A percentile compares a stretch with the other conserved stretches of the same genome.
Conservation (phyloP, 2,113 vertebrate genomes). For the Lophura nycthemera region DNA sequence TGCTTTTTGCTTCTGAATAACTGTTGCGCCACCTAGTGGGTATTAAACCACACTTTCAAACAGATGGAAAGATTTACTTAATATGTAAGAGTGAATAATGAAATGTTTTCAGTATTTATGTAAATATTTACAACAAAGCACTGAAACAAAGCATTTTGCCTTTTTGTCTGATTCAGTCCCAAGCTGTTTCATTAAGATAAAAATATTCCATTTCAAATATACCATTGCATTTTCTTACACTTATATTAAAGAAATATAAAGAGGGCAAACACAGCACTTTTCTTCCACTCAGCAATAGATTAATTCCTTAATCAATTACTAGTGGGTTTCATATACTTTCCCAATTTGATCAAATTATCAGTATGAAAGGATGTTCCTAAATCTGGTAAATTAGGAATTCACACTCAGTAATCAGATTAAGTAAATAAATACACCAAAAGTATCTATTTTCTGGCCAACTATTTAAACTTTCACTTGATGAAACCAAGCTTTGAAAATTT, state of each 20-base stretch:
- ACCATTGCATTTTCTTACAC: background rate
- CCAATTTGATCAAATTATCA: background rate
- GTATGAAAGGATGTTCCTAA: background rate
- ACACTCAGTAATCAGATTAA: background rate
- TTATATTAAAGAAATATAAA: background rate
- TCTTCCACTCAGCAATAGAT: background rate
- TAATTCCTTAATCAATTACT: background rate
- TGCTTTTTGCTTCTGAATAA: background rate
- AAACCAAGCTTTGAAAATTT: background rate
- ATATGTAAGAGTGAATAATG: background rate
- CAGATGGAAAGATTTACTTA: background rate
- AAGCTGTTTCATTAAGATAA: background rate
- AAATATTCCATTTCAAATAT: background rate
- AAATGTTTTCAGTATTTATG: background rate
- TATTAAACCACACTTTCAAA: background rate
- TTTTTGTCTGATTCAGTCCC: background rate
- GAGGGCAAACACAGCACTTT: background rate
- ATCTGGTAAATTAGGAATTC: background rate
- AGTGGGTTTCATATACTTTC: background rate
- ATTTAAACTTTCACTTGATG: background rate
- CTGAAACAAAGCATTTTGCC: background rate
- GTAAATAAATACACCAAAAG: background rate
- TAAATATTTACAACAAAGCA: background rate
- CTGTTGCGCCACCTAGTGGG: conserved; percentile 69
- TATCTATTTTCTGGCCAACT: background rate